phyloP scores from a whole-genome alignment of 2,797 vertebrate species.

The Iguana delicatissima region DNA sequence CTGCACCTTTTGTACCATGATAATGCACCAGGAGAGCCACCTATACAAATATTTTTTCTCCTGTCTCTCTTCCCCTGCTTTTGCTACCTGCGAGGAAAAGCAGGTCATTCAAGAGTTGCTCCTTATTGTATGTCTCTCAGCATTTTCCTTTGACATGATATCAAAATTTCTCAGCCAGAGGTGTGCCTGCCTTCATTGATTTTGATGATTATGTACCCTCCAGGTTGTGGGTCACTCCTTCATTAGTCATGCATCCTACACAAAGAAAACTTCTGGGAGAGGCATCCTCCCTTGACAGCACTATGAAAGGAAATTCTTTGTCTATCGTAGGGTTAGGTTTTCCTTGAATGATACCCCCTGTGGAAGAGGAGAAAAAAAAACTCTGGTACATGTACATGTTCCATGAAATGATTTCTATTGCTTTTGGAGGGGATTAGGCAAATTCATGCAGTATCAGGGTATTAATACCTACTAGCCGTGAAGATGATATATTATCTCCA shows the following conservation, averaged over 20 bases:
- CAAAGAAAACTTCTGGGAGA: constrained; percentile 9
- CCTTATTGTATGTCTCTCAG: neutral
- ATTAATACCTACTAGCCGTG: too few relatives aligned
- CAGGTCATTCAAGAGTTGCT: neutral
- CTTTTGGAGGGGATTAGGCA: too few relatives aligned
- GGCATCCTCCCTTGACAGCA: constrained; percentile 27
- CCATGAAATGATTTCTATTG: neutral
- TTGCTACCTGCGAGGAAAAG: neutral
- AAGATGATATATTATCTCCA: too few relatives aligned
- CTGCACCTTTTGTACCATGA: neutral
- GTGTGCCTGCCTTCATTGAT: neutral
- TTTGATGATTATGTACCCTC: neutral
- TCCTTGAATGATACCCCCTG: neutral
- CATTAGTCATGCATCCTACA: neutral
- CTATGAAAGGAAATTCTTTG: constrained; percentile 13
- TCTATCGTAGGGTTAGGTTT: constrained; percentile 18
- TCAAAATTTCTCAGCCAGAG: neutral
- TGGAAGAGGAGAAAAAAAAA: neutral
- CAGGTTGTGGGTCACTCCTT: neutral
- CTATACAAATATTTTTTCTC: neutral
- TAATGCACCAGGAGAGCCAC: neutral
- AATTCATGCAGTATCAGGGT: too few relatives aligned
- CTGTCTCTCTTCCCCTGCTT: neutral
- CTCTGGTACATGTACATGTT: neutral
- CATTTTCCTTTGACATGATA: neutral